Evolutionary conservation across 2,888 invertebrate genomes (phyloP), one percentile per base, ranked within the genome.

Genomic region (Conops quadrifasciatus): DNA sequence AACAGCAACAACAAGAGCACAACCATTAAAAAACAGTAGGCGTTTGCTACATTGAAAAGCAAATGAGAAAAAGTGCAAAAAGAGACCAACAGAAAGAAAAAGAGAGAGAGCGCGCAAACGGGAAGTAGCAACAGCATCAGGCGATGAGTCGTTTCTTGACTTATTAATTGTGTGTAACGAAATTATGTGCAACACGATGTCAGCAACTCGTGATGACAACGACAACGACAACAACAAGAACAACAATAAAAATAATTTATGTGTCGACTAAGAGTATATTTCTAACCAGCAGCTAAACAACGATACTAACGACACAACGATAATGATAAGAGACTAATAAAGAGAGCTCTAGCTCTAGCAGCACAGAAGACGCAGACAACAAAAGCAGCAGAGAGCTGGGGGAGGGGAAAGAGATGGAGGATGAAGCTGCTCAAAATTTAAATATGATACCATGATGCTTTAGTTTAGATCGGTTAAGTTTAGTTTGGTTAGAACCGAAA

Each of bases 81-180:
- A 59, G 64, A 36, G 58, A 51, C 2, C 15, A 26, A 56, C 47
- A 59, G n/a, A 49, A 13, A 28, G 7, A 28, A 16, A 30, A 3
- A 36, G 15, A 66, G 56, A 2, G 53, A 53, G 3, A 66, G 30
- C 16, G n/a, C n/a, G n/a, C n/a, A n/a, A n/a, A n/a, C n/a, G n/a
- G n/a, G n/a, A n/a, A n/a, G n/a, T n/a, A n/a, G n/a, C n/a, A 30
- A 49, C 21, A 60, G 47, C 59, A 53, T 58, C 58, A 49, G 15
- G 26, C 49, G 71, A 62, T 51, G 51, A 65, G 51, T 51, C 51
- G 36, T 30, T 65, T 53, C 51, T 65, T 26, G 75, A 80, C 77
- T 78, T 80, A 77, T 81, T 81, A 82, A 83, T 81, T 81, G 81
- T 80, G 80, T 82, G 81, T 80, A 80, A 78, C 80, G 77, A 81